Evolutionary conservation across 2,797 vertebrate species (phyloP), one percentile per base, ranked within the genome.

Genomic region (Pelobates cultripes): DNA sequence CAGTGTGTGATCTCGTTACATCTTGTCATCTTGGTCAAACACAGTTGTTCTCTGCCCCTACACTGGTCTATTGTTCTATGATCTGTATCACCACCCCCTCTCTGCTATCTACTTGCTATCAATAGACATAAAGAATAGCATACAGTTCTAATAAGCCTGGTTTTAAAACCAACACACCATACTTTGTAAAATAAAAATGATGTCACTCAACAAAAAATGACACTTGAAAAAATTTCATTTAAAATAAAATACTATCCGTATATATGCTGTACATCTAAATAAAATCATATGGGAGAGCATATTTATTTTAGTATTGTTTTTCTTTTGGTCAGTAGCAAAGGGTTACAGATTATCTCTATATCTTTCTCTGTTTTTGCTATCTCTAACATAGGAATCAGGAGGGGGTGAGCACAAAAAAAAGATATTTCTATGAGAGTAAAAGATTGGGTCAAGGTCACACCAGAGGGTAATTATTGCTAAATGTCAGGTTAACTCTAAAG

Each of bases 401-500:
- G 63, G 94, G 90, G 93, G 92, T 89, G 89, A 92, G 91, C 81
- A 78, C 55, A 73, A 70, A 91, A 93, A 28, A 28, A 92, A 80
- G 91, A 93, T 92, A 92, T 94, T 95, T 95, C 92, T 90, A 86
- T 91, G 90, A 92, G 92, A 93, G 91, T 90, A 92, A 90, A 89
- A 89, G 91, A 93, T 91, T 92, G 93, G 93, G 92, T 91, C 0
- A 45, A 92, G 94, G 94, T 95, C 95, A 95, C 88, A 90, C 90
- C 41, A 95, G 95, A 95, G 94, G 94, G 94, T 95, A 95, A 95
- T 95, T 96, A 95, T 96, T 94, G 94, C 94, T 94, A 95, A 95
- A 95, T 96, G 95, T 96, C 95, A 95, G 94, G 93, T 95, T 95
- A 95, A 94, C 94, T 93, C 93, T 90, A 93, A 95, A 94, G 92